Base-by-base conservation (phyloP, 2,113 vertebrate species). In the Pollachius pollachius region DNA sequence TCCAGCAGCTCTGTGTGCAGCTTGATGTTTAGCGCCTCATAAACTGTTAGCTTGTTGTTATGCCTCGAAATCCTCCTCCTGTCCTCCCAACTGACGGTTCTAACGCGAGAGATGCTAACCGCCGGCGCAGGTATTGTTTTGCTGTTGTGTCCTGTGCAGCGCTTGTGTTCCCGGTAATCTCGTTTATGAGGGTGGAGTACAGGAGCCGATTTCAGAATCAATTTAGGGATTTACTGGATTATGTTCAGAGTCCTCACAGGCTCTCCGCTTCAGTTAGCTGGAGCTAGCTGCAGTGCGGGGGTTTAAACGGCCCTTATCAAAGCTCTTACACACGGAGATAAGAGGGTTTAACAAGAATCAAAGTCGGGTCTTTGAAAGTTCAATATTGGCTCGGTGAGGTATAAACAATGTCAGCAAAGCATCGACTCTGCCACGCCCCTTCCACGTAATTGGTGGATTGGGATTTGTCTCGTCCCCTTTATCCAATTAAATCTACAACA, bases 161-260 rank as follows among this genome's bases (percentile, higher is more conserved):
- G n/a, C 2, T 15, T 57, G 54, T n/a, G n/a, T 57, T 48, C 41
- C 16, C 54, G 2, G 54, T 57, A 57, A 57, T 57, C 54, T 13
- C 3, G 15, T 17, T 57, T 57, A 57, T 17, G 54, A 57, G 54
- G 54, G 16, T 1, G 54, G 54, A 5, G 54, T n/a, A 57, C 15
- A n/a, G 54, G 54, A 57, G 54, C 54, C n/a, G 54, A 57, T 57
- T n/a, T 57, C n/a, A 57, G n/a, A 57, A 57, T 57, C 54, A 57
- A 57, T 57, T 57, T 57, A 16, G n/a, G 54, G 54, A 57, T 57
- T 57, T 57, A 16, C 15, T 16, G 54, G 54, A 57, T 57, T 57
- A 57, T 57, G 54, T 57, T n/a, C 30, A 1, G 15, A n/a, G 15
- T 57, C 15, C 15, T 57, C 5, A 57, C 54, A 17, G 54, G 54